Conservation (phyloP, 2,113 vertebrate genomes). For the Nestor notabilis region DNA sequence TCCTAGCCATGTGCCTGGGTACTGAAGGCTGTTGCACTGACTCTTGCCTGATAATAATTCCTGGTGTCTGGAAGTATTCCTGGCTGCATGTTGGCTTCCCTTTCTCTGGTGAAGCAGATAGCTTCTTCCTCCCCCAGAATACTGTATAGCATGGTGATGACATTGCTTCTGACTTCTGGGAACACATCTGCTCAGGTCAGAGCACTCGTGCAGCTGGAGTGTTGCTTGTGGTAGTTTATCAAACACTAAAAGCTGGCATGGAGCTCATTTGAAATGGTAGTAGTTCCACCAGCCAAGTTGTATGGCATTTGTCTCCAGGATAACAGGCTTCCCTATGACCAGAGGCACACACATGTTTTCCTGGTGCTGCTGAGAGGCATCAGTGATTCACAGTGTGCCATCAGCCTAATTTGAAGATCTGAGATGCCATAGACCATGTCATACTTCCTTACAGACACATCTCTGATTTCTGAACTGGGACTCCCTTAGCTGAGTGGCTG, state of each 20-base stretch:
- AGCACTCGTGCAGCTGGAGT: background rate
- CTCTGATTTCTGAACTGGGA: background rate
- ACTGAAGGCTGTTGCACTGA: background rate
- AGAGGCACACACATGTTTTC: background rate
- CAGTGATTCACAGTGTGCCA: background rate
- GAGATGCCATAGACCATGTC: background rate
- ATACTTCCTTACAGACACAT: fast-evolving
- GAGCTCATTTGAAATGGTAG: background rate
- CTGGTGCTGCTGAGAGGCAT: background rate
- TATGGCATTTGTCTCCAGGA: background rate
- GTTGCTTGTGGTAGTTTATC: background rate
- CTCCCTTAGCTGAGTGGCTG: background rate
- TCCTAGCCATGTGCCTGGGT: background rate
- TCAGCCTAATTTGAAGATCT: background rate
- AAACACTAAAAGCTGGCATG: background rate
- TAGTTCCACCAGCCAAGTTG: background rate
- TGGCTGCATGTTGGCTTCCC: background rate
- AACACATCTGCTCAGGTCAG: background rate
- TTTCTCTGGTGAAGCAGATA: background rate
- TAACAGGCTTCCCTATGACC: background rate
- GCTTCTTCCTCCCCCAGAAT: background rate
- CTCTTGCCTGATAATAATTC: background rate
- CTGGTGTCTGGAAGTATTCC: background rate
- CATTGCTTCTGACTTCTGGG: background rate
- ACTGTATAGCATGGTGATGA: background rate